These are phyloP conservation scores for Cotesia vestalis DNA, from an alignment of 1,140 invertebrate species.

Conservation along the genomic window DNA sequence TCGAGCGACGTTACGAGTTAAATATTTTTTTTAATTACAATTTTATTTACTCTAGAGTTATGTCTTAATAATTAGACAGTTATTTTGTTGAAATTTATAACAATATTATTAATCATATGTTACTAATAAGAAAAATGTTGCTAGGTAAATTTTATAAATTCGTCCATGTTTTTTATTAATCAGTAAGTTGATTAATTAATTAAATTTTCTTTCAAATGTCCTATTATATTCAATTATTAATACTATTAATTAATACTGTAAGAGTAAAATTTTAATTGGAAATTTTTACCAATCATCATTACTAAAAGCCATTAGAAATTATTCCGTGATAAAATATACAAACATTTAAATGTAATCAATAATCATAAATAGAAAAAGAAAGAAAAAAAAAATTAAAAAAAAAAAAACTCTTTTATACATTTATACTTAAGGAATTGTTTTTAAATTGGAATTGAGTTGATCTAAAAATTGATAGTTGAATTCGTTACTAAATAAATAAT, in stretches of 20 bases:
- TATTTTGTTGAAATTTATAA: slow-evolving; percentile 26
- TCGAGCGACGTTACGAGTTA: not conserved
- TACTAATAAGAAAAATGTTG: slow-evolving; percentile 8
- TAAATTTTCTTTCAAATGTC: not conserved
- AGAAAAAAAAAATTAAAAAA: no score
- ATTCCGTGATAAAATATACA: no score
- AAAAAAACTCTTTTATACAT: no score
- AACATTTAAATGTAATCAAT: no score
- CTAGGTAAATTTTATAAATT: not conserved
- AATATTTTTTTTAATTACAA: not conserved
- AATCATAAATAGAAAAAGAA: no score
- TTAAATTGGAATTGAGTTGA: no score
- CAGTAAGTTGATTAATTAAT: no score
- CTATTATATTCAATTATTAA: not conserved
- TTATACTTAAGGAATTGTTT: no score
- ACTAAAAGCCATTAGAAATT: no score
- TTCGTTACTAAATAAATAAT: no score
- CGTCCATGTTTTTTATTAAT: not conserved
- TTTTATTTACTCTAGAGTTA: no score
- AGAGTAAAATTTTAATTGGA: not conserved
- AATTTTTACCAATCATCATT: not conserved
- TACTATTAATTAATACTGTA: not conserved
- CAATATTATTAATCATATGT: not conserved
- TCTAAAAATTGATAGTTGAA: no score
- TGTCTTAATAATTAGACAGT: not conserved